These are phyloP conservation scores for Enhydra lutris DNA, from an alignment of 2,113 vertebrate genomes.

Conservation along the genomic window DNA sequence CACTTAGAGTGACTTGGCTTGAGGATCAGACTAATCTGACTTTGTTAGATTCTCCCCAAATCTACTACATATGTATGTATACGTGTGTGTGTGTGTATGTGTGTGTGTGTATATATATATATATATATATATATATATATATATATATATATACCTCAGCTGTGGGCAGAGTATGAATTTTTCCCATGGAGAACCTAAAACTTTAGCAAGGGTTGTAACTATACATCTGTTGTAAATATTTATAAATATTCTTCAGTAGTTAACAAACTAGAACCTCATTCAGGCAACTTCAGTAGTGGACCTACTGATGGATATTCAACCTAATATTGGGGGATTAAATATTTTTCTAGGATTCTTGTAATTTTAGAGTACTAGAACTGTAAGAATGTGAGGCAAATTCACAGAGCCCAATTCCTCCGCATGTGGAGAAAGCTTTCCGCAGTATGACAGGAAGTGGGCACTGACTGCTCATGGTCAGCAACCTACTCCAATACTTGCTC, in stretches of 20 bases:
- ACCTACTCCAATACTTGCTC: neutral
- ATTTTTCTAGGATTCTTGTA: neutral
- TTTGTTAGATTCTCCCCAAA: neutral
- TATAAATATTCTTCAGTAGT: neutral
- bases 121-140: too few species aligned
- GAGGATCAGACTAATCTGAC: neutral
- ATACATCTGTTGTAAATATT: neutral
- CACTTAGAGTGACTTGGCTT: neutral
- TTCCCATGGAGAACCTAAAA: neutral
- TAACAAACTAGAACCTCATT: neutral
- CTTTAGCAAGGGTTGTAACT: neutral
- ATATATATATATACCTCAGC: neutral
- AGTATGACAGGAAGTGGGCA: neutral
- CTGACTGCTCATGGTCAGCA: neutral
- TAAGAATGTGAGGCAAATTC: neutral
- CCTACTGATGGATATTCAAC: neutral
- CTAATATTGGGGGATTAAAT: neutral
- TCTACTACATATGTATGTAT: neutral
- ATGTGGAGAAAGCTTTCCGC: neutral
- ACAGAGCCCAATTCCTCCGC: neutral
- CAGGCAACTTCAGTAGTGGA: neutral
- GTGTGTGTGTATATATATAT: too few species aligned
- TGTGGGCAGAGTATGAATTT: neutral
- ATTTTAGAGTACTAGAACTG: neutral
- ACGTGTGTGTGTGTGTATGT: neutral